These are phyloP conservation scores for Rotaria macrura DNA, from an alignment of 2,888 invertebrate species.

Conservation along the genomic window DNA sequence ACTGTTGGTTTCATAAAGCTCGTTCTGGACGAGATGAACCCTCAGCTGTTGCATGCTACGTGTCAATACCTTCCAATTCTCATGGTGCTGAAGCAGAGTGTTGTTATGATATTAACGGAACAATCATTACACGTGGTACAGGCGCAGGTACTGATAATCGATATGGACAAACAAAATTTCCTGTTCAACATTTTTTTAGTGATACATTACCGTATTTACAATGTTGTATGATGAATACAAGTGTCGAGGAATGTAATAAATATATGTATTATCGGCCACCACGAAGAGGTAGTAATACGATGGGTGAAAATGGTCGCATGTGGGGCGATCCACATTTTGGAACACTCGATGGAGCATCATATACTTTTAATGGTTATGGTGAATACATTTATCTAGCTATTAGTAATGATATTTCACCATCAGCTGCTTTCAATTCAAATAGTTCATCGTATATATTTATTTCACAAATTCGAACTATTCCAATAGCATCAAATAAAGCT, in stretches of 20 bases:
- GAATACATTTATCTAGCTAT: constrained; percentile 36
- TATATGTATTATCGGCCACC: constrained; percentile 10
- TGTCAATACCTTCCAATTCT: neutral
- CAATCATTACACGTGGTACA: neutral
- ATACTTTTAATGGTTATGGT: constrained; percentile 39
- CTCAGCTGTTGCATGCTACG: neutral
- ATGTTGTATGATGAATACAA: neutral
- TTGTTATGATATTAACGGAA: neutral
- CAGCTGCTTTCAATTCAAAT: neutral
- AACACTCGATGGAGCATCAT: constrained; percentile 37
- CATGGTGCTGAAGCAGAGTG: constrained; percentile 16
- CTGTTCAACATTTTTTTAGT: neutral
- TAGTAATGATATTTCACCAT: constrained; percentile 34
- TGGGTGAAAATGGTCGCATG: constrained; percentile 6
- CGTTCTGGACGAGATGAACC: neutral
- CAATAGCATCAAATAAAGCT: neutral
- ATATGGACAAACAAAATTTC: neutral
- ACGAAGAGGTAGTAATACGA: neutral
- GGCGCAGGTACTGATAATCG: constrained; percentile 7
- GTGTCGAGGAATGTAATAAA: neutral
- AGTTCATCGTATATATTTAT: neutral
- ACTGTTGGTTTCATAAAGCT: neutral
- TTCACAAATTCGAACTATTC: neutral
- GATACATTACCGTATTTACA: constrained; percentile 1
- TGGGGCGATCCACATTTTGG: constrained; percentile 38